Conservation (phyloP, 2,888 invertebrate genomes). For the Mystacides longicornis region DNA sequence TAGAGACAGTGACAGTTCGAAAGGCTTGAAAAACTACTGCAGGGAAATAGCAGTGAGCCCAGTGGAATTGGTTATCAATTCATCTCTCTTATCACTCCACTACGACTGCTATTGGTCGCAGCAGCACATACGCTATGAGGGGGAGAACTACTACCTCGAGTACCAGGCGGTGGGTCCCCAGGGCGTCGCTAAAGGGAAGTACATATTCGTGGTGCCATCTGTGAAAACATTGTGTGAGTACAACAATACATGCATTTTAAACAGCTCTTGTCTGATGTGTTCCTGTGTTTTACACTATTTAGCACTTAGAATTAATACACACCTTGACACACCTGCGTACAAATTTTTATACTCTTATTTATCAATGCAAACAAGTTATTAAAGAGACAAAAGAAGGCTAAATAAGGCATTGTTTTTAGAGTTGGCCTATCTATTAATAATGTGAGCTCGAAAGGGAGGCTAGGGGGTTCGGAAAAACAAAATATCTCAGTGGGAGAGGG, state of each 20-base stretch:
- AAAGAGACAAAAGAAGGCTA: no score
- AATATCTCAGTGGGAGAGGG: no score
- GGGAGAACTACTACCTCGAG: conserved; percentile 19
- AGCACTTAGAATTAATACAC: no score
- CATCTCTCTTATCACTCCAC: conserved; percentile 3
- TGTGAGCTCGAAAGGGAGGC: no score
- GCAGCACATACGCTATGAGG: conserved; percentile 19
- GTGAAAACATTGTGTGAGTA: conserved; percentile 14
- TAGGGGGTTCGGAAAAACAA: no score
- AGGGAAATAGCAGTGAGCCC: conserved; percentile 14
- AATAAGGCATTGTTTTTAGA: no score
- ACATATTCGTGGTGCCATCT: conserved; percentile 20
- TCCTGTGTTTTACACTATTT: no score
- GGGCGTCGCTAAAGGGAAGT: conserved; percentile 14
- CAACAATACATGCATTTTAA: background rate
- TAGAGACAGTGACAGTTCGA: background rate
- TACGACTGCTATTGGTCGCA: conserved; percentile 24
- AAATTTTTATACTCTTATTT: background rate
- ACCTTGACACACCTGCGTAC: no score
- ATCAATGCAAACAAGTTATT: background rate
- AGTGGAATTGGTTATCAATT: background rate
- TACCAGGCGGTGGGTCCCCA: conserved; percentile 11
- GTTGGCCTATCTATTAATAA: no score
- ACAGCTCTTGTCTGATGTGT: background rate
- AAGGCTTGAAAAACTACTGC: conserved; percentile 21